phyloP scores from a whole-genome alignment of 2,113 vertebrate species.

The Leptocoma aspasia region DNA sequence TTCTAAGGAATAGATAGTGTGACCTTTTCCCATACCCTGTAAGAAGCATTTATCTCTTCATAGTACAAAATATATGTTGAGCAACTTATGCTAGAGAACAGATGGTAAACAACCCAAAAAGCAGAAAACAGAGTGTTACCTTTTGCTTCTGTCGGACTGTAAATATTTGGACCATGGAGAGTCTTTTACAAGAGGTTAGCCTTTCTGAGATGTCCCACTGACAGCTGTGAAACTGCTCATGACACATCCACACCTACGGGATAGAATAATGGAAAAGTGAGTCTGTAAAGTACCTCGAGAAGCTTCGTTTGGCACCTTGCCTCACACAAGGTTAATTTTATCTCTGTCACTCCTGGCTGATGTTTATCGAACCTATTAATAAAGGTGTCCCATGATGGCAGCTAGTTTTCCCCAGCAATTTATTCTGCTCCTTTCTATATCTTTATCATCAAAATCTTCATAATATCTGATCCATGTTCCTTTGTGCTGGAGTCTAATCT shows the following conservation, averaged over 20 bases:
- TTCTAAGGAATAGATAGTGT: background rate
- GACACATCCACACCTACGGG: background rate
- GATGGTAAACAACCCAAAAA: background rate
- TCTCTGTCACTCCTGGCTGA: background rate
- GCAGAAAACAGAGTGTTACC: background rate
- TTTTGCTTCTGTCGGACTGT: background rate
- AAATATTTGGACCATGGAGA: background rate
- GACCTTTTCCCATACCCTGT: background rate
- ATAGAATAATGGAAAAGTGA: background rate
- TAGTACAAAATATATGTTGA: background rate
- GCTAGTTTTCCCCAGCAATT: background rate
- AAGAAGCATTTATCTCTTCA: background rate
- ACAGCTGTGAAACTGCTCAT: background rate
- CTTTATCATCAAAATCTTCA: background rate
- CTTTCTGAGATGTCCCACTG: background rate
- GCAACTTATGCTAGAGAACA: background rate
- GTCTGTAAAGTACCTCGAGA: background rate
- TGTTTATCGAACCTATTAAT: background rate
- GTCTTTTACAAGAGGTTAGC: background rate
- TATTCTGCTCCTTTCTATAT: background rate
- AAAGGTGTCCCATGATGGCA: background rate
- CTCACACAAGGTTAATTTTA: slow-evolving; percentile 2
- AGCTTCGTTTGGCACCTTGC: background rate
- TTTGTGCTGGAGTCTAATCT: background rate
- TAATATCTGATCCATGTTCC: background rate